Evolutionary conservation across 2,797 vertebrate species (phyloP), one percentile per base, ranked within the genome.

Genomic region (Acestrorhynchus altus): DNA sequence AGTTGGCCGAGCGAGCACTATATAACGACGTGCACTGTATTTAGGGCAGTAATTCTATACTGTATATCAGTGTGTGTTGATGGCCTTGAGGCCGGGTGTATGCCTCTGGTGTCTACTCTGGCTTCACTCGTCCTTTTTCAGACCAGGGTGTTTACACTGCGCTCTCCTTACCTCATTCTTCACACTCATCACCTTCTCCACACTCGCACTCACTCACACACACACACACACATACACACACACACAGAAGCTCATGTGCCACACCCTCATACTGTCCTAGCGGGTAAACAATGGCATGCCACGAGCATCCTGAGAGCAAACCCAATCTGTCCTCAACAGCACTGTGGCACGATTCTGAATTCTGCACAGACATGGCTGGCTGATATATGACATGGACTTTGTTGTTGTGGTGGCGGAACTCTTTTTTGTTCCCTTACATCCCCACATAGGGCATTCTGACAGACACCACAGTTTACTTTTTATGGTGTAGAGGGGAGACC

Each of bases 291-390:
- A 74, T 72, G 66, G 76, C 66, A 40, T 76, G 64, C 72, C 46
- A 74, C 70, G 86, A 78, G 81, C 77, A 81, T 86, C 85, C 88
- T 60, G 84, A 86, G 88, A 88, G 85, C 85, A 59, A 87, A 87
- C 88, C 86, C 84, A 78, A 51, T 84, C 81, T 20, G 11, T 61
- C 64, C 28, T 56, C 20, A 65, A 78, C 80, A 87, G 83, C 85
- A 88, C 89, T 89, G 86, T 90, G 88, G 87, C 65, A 72, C 13
- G 61, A 60, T 67, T 67, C 67, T 42, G 49, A 60, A 61, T 40
- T 42, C 72, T 35, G 35, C 71, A 57, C 64, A 28, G 65, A 24
- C 56, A 75, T 42, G 67, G 59, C 51, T 61, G 44, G 31, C 64
- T 59, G 72, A 77, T 77, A 51, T 68, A 31, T 13, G 47, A 65